phyloP scores from a whole-genome alignment of 2,797 vertebrate species.

The Onychomys leucogaster region DNA sequence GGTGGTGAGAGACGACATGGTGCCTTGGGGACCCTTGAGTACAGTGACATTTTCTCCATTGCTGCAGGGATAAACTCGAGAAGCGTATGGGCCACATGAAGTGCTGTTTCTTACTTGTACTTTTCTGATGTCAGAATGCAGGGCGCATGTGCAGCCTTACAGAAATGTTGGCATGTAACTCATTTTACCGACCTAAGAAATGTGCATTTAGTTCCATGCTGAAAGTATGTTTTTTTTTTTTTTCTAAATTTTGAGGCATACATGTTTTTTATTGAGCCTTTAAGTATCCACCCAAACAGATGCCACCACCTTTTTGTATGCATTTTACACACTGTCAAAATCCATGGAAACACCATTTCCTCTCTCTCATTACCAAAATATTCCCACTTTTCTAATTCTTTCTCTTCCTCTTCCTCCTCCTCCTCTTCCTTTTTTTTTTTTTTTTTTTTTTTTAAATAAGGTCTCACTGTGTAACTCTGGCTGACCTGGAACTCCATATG shows the following conservation, averaged over 20 bases:
- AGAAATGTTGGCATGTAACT: neutral
- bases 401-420: too few relatives aligned
- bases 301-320: neutral
- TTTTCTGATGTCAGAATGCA: neutral
- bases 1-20: accelerated
- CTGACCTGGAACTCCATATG: neutral
- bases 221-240: neutral
- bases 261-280: neutral
- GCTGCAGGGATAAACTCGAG: neutral
- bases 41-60: neutral
- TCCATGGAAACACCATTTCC: neutral
- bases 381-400: neutral
- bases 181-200: neutral
- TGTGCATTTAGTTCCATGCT: neutral
- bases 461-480: neutral
- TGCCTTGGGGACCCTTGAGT: neutral
- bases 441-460: too few relatives aligned
- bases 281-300: neutral
- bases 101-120: neutral
- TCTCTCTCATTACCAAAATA: accelerated
- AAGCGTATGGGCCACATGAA: neutral
- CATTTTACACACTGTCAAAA: neutral
- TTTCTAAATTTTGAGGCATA: neutral
- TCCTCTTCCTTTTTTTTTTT: too few relatives aligned
- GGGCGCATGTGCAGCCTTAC: accelerated